A percentile compares a stretch with the other conserved stretches of the same genome.
Evolutionary conservation across 2,113 vertebrate species (phyloP).

Genomic region (Larimichthys polyactis): DNA sequence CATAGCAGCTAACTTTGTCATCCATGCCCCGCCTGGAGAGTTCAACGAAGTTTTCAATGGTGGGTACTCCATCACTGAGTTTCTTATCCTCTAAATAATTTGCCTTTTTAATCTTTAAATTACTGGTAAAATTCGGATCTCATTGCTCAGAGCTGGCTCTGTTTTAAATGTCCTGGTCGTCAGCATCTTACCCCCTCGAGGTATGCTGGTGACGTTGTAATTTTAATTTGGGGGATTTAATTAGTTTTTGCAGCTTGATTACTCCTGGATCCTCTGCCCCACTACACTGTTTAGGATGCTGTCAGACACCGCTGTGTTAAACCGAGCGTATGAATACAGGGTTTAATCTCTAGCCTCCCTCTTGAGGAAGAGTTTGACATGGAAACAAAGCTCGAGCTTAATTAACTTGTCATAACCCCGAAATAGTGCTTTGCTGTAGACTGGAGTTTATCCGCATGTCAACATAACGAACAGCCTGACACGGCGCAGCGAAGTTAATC

Average conservation of each 20-base stretch:
- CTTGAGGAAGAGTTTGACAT: background rate
- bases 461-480: background rate
- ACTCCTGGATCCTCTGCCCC: too few relatives aligned
- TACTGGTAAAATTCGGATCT: background rate
- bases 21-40: constrained; percentile 96
- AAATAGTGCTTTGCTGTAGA: background rate
- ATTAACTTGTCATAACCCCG: background rate
- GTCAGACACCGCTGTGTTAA: background rate
- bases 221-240: too few relatives aligned
- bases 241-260: too few relatives aligned
- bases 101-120: background rate
- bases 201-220: too few relatives aligned
- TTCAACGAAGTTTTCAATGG: constrained; percentile 99
- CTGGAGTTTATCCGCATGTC: background rate
- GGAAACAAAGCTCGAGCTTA: background rate
- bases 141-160: background rate
- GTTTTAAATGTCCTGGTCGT: background rate
- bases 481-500: background rate
- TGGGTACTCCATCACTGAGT: constrained; percentile 74
- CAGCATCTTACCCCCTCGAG: background rate
- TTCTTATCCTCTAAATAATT: background rate
- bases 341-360: background rate
- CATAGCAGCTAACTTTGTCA: constrained; percentile 96
- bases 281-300: too few relatives aligned
- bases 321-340: background rate